Base-by-base conservation (phyloP, 2,888 invertebrate species). In the Keiferia lycopersicella region DNA sequence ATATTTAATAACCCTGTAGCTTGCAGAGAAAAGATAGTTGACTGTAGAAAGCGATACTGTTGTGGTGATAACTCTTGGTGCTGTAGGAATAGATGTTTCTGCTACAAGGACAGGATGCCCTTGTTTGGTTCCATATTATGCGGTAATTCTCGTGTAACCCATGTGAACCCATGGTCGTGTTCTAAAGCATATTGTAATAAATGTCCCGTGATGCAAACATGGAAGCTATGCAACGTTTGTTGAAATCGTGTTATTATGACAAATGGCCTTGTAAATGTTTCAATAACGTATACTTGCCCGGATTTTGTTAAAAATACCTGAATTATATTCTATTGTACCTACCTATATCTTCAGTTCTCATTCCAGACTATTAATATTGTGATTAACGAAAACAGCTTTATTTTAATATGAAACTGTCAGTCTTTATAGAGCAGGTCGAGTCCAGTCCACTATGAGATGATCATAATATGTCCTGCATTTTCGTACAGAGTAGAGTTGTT, bases 221-320 rank as follows among this genome's bases (percentile, higher is more conserved):
- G 10, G 12, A 16, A 16, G 34, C 0, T 10, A 30, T 34, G 34
- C 34, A 26, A 34, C 26, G 34, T 56, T 30, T 34, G 16, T n/a
- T 56, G 8, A 8, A 56, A 3, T 2, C 41, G 41, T n/a, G 41
- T 41, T 41, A n/a, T 26, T 56, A 26, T 53, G n/a, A n/a, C n/a
- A 14, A 56, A 8, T 14, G 6, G 6, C 56, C 56, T 16, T 26
- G 16, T n/a, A 26, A 34, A 12, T 53, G 51, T 26, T 53, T 22
- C 18, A 8, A 22, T 22, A 26, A 53, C 11, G 14, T 26, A 53
- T 53, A 22, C 8, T 14, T 53, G 22, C 51, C 51, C 12, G 14
- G 51, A 53, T 53, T 53, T 26, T 22, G 26, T 53, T 53, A 26
- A 53, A 53, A 18, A 53, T 20, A 51, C 4, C 11, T 51, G 6